phyloP scores from a whole-genome alignment of 2,113 vertebrate species.

The Emydocephalus ijimae region DNA sequence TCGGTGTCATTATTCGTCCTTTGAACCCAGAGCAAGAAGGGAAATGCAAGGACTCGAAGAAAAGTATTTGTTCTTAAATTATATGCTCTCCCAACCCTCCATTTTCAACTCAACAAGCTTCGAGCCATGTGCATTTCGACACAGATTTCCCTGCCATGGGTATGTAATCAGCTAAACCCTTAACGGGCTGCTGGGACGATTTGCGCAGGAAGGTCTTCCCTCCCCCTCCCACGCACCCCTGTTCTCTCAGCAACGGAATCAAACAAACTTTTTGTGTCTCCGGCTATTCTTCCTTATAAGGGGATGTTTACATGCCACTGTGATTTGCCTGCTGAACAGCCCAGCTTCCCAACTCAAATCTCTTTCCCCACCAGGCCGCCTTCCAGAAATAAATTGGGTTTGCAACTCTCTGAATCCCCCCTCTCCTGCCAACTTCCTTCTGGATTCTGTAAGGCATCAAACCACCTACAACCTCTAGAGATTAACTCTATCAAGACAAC shows the following conservation, averaged over 20 bases:
- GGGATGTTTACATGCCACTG: slow-evolving; percentile 55
- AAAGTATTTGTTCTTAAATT: not conserved
- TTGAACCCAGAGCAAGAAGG: not conserved
- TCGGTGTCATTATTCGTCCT: not conserved
- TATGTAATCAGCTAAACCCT: not conserved
- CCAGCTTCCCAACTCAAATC: slow-evolving; percentile 26
- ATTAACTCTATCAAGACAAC: not conserved
- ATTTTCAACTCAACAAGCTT: not conserved
- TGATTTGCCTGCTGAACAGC: slow-evolving; percentile 48
- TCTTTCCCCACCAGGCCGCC: slow-evolving; percentile 36
- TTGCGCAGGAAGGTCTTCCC: not conserved
- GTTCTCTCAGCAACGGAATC: not conserved
- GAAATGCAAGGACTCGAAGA: not conserved
- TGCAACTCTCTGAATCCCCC: accelerated
- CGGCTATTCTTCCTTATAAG: slow-evolving; percentile 55
- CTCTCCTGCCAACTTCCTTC: not conserved
- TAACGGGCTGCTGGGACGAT: not conserved
- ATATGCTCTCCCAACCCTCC: not conserved
- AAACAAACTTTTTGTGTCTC: slow-evolving; percentile 20
- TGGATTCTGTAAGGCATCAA: not conserved
- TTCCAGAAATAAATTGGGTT: not conserved
- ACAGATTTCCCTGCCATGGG: not conserved
- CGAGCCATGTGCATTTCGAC: not conserved
- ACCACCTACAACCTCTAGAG: not conserved
- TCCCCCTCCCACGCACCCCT: not conserved